Evolutionary conservation across 2,888 invertebrate species (phyloP).

Genomic region (Iselma pallidipennis): DNA sequence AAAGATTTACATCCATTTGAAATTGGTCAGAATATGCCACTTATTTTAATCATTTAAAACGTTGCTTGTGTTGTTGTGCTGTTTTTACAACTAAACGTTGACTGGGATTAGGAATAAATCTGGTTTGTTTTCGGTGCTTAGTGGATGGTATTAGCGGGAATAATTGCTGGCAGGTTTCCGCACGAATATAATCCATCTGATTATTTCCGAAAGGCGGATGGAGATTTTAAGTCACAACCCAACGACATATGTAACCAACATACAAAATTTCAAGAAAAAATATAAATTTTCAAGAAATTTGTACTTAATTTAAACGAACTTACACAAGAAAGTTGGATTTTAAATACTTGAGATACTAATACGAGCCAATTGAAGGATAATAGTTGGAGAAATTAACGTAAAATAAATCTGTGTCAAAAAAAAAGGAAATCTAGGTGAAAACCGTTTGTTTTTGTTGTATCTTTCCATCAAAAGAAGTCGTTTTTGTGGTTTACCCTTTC

Average conservation of each 20-base stretch:
- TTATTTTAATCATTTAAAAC: background rate
- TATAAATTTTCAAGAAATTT: too few species aligned
- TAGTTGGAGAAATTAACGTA: too few species aligned
- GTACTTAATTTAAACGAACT: too few species aligned
- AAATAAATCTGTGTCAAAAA: too few species aligned
- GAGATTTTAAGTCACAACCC: background rate
- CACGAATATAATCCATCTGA: conserved; percentile 14
- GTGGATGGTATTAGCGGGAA: conserved; percentile 11
- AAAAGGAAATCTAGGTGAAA: too few species aligned
- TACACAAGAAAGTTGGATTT: too few species aligned
- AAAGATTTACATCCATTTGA: background rate
- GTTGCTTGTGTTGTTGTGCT: background rate
- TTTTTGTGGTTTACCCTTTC: too few species aligned
- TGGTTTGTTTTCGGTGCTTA: conserved; percentile 4
- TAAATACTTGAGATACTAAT: too few species aligned
- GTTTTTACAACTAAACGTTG: background rate
- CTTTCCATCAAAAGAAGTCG: too few species aligned
- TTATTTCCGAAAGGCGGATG: conserved; percentile 3
- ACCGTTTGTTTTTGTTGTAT: too few species aligned
- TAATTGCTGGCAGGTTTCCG: conserved; percentile 5
- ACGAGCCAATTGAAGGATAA: too few species aligned
- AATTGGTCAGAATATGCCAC: background rate
- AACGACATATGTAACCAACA: too few species aligned
- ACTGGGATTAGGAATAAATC: background rate
- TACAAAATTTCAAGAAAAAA: background rate